These are phyloP conservation scores for Tupaia chinensis DNA, from an alignment of 2,113 vertebrate genomes.

Conservation along the genomic window DNA sequence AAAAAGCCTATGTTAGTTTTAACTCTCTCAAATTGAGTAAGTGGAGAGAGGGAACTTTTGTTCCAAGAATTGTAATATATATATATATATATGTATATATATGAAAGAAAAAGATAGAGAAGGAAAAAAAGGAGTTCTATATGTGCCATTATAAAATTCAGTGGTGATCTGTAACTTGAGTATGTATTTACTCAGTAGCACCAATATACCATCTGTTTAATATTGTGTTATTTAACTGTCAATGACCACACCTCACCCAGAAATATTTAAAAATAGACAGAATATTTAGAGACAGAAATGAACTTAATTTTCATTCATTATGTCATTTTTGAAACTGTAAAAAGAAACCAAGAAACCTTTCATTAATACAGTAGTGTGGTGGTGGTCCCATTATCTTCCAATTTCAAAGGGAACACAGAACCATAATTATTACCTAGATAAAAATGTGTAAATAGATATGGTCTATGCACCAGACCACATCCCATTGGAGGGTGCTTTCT, in stretches of 20 bases:
- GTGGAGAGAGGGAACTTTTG: not conserved
- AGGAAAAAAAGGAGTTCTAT: not conserved
- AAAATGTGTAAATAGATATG: conserved; percentile 3
- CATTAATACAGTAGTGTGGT: not conserved
- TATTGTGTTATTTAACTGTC: not conserved
- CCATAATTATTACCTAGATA: not conserved
- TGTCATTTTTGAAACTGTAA: not conserved
- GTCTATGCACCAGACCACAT: no score
- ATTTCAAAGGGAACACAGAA: not conserved
- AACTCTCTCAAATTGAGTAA: not conserved
- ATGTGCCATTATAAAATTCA: not conserved
- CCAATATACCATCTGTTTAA: not conserved
- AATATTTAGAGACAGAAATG: not conserved
- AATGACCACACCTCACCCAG: not conserved
- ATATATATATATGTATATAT: not conserved
- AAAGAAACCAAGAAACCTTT: not conserved
- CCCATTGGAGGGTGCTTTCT: no score
- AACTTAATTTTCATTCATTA: conserved; percentile 12
- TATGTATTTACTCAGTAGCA: not conserved
- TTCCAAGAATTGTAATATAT: conserved; percentile 30
- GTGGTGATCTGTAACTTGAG: not conserved
- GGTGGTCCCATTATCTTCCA: not conserved
- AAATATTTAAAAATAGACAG: not conserved
- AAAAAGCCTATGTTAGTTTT: not conserved
- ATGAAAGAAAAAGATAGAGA: not conserved